These are phyloP conservation scores for Corythucha ciliata DNA, from an alignment of 2,888 invertebrate genomes.

Conservation along the genomic window DNA sequence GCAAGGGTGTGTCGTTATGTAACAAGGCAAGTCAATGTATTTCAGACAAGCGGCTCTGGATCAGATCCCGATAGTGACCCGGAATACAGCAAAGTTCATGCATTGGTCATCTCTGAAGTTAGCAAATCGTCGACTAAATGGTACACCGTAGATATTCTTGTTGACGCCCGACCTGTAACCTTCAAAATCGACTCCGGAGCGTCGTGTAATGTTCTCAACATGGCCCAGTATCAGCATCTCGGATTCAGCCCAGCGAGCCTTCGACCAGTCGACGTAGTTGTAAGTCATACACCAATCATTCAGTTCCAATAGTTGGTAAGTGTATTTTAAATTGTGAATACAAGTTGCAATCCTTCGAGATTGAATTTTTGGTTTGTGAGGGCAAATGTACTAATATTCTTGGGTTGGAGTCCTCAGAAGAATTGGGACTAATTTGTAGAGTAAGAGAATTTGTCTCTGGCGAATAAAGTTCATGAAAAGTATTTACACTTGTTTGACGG, in stretches of 20 bases:
- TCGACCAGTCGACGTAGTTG: neutral
- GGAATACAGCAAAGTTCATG: neutral
- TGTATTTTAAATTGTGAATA: neutral
- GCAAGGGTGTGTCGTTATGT: neutral
- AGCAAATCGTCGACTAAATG: too few relatives aligned
- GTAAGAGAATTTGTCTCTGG: neutral
- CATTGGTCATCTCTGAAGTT: too few relatives aligned
- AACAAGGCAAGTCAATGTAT: neutral
- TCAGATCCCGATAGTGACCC: neutral
- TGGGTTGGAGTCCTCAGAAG: neutral
- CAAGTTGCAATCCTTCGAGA: neutral
- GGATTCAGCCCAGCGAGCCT: neutral
- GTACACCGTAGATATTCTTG: neutral
- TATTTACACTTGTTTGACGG: conserved; percentile 20
- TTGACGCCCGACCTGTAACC: neutral
- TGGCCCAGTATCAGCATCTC: neutral
- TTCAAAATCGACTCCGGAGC: conserved; percentile 17
- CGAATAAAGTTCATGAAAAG: neutral
- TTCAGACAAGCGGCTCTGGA: too few relatives aligned
- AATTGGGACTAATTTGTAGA: neutral
- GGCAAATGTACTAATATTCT: neutral
- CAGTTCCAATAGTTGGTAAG: conserved; percentile 4
- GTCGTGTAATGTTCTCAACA: conserved; percentile 4
- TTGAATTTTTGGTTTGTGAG: neutral
- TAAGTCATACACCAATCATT: conserved; percentile 13